Evolutionary conservation across 2,888 invertebrate genomes (phyloP).

Genomic region (Leptopterna dolabrata): DNA sequence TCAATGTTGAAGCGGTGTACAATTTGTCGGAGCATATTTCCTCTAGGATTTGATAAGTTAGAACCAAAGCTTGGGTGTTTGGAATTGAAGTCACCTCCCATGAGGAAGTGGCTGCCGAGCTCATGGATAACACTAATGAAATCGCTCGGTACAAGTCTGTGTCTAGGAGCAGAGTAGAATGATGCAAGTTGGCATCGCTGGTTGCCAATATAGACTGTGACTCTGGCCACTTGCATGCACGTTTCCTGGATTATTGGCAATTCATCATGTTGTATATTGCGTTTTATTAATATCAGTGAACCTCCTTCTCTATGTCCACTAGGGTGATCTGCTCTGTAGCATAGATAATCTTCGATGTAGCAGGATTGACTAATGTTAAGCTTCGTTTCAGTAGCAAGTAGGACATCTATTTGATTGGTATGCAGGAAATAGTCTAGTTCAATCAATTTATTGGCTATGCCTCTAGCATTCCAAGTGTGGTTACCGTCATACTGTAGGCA

Average conservation of each 20-base stretch:
- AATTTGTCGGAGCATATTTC: not conserved
- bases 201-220: not conserved
- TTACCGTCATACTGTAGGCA: no score
- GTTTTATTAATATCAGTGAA: not conserved
- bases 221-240: not conserved
- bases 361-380: not conserved
- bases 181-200: not conserved
- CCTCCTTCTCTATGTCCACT: not conserved
- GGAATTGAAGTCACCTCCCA: constrained; percentile 23
- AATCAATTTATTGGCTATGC: not conserved
- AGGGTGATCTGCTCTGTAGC: constrained; percentile 15
- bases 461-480: not conserved
- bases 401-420: not conserved
- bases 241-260: not conserved
- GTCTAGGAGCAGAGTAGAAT: not conserved
- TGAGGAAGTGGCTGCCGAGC: not conserved
- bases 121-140: not conserved
- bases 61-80: constrained; percentile 6
- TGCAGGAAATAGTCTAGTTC: not conserved
- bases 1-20: not conserved
- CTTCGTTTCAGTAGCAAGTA: constrained; percentile 24
- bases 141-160: not conserved
- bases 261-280: not conserved
- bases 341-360: not conserved
- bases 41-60: not conserved